Percentiles rank a stretch among this genome's conserved stretches.
phyloP scores from a whole-genome alignment of 1,140 invertebrate genomes.

The Samia ricini region DNA sequence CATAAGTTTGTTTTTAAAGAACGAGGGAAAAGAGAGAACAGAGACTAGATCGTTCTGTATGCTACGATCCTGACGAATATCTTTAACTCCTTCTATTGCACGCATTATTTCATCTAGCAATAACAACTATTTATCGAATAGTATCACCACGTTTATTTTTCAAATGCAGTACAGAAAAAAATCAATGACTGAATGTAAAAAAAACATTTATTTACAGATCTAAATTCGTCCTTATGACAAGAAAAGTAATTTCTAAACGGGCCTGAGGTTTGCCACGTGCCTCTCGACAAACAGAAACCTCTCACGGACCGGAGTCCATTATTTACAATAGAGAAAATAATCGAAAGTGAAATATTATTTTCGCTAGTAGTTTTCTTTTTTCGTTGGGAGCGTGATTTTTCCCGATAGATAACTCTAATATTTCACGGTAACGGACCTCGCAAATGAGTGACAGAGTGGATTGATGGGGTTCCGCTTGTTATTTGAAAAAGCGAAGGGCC shows the following conservation, averaged over 20 bases:
- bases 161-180: background rate
- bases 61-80: no score
- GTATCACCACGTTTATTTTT: no score
- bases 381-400: slow-evolving; percentile 61
- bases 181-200: background rate
- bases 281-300: slow-evolving; percentile 44
- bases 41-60: no score
- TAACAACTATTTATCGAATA: no score
- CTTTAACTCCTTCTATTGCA: no score
- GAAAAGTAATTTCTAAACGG: background rate
- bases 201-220: background rate
- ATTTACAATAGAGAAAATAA: slow-evolving; percentile 74
- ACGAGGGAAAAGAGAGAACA: no score
- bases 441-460: slow-evolving; percentile 68
- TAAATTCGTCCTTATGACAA: background rate
- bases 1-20: no score
- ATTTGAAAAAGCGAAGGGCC: slow-evolving; percentile 72
- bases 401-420: slow-evolving; percentile 71
- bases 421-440: slow-evolving; percentile 60
- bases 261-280: slow-evolving; percentile 30
- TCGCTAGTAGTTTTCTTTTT: slow-evolving; percentile 67
- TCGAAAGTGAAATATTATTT: slow-evolving; percentile 73
- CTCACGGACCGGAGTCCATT: slow-evolving; percentile 51
- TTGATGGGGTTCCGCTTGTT: slow-evolving; percentile 66
- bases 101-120: no score